Percentiles rank a stretch among this genome's conserved stretches.
Conservation (phyloP, 2,888 invertebrate genomes). For the Rutpela maculata region DNA sequence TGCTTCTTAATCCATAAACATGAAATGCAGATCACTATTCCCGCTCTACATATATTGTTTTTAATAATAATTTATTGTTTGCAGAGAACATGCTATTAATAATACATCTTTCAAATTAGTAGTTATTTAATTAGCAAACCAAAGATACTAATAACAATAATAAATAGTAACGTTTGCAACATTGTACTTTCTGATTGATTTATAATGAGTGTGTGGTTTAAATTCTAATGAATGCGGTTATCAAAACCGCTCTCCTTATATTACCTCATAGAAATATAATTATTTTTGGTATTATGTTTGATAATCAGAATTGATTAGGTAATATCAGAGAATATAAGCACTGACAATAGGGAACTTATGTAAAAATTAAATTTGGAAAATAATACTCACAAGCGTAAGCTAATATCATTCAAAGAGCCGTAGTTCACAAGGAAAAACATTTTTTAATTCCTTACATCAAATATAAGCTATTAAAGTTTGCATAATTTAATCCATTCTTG, state of each 20-base stretch:
- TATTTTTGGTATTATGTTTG: background rate
- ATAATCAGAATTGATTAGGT: background rate
- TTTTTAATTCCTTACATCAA: too few relatives aligned
- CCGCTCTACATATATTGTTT: background rate
- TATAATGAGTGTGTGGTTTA: background rate
- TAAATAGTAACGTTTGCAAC: background rate
- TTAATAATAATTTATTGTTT: background rate
- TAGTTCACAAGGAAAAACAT: too few relatives aligned
- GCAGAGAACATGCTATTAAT: background rate
- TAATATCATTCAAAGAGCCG: too few relatives aligned
- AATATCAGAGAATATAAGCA: background rate
- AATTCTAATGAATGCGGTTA: background rate
- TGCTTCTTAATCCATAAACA: too few relatives aligned
- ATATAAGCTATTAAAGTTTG: too few relatives aligned
- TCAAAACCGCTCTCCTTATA: background rate
- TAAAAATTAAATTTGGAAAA: too few relatives aligned
- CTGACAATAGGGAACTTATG: too few relatives aligned
- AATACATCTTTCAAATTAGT: background rate
- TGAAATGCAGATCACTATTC: too few relatives aligned
- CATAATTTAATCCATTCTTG: too few relatives aligned
- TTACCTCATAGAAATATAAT: background rate
- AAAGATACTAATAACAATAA: background rate
- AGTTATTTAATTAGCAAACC: background rate
- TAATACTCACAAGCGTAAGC: too few relatives aligned
- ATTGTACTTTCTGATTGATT: background rate